These are phyloP conservation scores for Brevimyrus niger DNA, from an alignment of 2,113 vertebrate genomes.

Conservation along the genomic window DNA sequence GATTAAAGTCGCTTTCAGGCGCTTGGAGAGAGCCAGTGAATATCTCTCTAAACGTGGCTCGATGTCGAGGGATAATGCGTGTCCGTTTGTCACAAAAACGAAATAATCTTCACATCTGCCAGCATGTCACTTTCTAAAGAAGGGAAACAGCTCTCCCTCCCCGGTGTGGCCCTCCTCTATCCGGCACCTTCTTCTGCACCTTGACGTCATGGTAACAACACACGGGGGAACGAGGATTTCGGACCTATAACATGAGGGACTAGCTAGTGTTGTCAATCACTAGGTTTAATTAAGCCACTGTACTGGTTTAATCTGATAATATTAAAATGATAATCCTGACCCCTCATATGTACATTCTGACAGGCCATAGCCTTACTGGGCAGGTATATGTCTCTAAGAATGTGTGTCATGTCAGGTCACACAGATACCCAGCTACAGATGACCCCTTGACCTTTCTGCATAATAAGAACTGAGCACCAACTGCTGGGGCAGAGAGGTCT, in stretches of 20 bases:
- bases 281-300: not conserved
- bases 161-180: not conserved
- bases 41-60: constrained; percentile 24
- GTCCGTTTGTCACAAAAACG: not conserved
- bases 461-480: not conserved
- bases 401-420: not conserved
- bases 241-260: not conserved
- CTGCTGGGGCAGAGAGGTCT: not conserved
- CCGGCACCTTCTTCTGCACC: not conserved
- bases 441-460: not conserved
- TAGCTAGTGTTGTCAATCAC: not conserved
- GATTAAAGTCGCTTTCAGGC: constrained; percentile 49
- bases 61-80: not conserved
- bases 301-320: not conserved
- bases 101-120: not conserved
- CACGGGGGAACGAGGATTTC: not conserved
- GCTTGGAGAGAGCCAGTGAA: constrained; percentile 4
- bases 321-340: not conserved
- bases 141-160: not conserved
- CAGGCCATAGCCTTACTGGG: not conserved
- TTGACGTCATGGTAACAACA: not conserved
- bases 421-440: not conserved
- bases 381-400: not conserved
- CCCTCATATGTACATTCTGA: not conserved
- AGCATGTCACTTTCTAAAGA: not conserved